Conservation (phyloP, 2,797 vertebrate genomes). For the Rallus crepitans region DNA sequence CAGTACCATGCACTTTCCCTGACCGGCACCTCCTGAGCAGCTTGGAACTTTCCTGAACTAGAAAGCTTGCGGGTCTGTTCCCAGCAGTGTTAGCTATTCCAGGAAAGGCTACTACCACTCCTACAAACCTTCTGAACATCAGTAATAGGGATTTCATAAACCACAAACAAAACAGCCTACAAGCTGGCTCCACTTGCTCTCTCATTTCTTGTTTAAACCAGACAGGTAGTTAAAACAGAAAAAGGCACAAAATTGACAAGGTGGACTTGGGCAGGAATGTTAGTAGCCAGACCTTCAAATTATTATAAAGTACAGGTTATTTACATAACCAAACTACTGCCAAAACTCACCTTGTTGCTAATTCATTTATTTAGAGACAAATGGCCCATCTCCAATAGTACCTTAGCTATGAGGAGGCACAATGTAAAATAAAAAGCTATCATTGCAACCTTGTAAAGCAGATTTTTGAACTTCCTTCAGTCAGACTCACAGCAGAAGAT, state of each 20-base stretch:
- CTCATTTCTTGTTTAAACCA: background rate
- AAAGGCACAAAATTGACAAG: background rate
- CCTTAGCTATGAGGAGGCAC: background rate
- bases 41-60: background rate
- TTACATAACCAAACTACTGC: background rate
- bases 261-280: background rate
- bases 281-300: background rate
- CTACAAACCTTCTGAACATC: background rate
- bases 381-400: background rate
- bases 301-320: background rate
- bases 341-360: background rate
- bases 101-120: background rate
- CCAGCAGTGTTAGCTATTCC: background rate
- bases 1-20: background rate
- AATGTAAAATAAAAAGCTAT: background rate
- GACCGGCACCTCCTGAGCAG: background rate
- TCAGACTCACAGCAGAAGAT: background rate
- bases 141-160: background rate
- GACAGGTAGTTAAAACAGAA: background rate
- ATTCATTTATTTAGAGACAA: background rate
- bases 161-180: background rate
- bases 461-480: background rate
- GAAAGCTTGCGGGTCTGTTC: background rate
- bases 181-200: background rate
- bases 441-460: background rate